These are phyloP conservation scores for Lutjanus campechanus DNA, from an alignment of 2,797 vertebrate species.

Conservation along the genomic window DNA sequence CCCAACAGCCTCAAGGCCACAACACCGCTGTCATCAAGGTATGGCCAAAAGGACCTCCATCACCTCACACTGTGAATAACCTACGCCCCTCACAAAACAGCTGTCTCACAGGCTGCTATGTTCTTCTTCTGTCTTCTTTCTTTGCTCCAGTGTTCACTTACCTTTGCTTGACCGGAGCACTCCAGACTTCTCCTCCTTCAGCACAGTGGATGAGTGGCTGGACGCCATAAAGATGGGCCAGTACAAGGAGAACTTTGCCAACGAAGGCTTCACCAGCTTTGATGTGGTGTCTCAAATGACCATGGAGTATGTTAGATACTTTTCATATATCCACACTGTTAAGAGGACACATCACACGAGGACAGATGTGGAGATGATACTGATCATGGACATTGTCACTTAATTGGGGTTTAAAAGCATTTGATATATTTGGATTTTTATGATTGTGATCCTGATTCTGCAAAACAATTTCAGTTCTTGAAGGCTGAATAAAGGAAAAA, in stretches of 20 bases:
- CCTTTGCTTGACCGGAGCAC: constrained; percentile 95
- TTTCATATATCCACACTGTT: not conserved
- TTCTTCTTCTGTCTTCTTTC: constrained; percentile 28
- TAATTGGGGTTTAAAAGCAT: not conserved
- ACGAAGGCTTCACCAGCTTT: constrained; percentile 91
- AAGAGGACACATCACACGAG: not conserved
- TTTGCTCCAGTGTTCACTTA: constrained; percentile 89
- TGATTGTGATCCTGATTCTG: no score
- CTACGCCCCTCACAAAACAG: not conserved
- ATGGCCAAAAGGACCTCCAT: constrained; percentile 12
- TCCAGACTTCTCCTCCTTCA: constrained; percentile 96
- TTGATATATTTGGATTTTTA: no score
- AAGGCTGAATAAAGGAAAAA: no score
- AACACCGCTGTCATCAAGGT: constrained; percentile 95
- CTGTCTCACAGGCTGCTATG: not conserved
- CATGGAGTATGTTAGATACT: constrained; percentile 90
- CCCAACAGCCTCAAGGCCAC: constrained; percentile 95
- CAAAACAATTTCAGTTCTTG: no score
- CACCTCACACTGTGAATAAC: not conserved
- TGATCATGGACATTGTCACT: not conserved
- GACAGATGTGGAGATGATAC: not conserved
- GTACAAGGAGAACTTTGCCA: constrained; percentile 96
- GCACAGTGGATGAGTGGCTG: constrained; percentile 95
- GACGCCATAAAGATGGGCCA: constrained; percentile 99
- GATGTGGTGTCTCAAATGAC: constrained; percentile 96